Evolutionary conservation across 1,140 invertebrate genomes (phyloP).

Genomic region (Polyergus mexicanus): DNA sequence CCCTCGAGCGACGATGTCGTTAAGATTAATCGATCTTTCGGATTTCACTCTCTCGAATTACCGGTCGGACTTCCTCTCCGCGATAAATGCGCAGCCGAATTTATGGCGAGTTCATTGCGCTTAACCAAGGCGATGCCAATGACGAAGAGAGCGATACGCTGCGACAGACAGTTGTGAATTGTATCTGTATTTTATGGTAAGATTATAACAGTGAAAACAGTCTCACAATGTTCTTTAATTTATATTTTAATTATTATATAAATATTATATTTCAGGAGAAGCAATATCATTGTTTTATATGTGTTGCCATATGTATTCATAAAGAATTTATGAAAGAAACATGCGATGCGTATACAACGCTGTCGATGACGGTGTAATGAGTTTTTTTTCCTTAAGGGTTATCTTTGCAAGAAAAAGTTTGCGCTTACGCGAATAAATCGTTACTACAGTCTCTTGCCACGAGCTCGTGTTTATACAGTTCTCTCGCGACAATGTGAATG

Average conservation of each 20-base stretch:
- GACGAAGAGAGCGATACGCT: conserved; percentile 32
- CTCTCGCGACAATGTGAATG: conserved; percentile 73
- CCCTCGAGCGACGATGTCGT: conserved; percentile 50
- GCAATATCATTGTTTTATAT: not conserved
- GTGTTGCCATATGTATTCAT: not conserved
- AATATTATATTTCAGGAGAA: not conserved
- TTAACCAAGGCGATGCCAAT: conserved; percentile 49
- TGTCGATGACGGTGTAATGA: not conserved
- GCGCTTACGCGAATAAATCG: conserved; percentile 47
- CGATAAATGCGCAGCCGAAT: conserved; percentile 53
- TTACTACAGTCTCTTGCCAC: conserved; percentile 39
- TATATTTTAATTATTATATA: not conserved
- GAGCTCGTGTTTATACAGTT: conserved; percentile 66
- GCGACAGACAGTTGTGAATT: conserved; percentile 15
- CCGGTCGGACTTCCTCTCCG: not conserved
- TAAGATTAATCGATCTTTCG: conserved; percentile 74
- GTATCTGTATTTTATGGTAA: conserved; percentile 17
- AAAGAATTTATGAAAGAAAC: not conserved
- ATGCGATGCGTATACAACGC: not conserved
- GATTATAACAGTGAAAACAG: not conserved
- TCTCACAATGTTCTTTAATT: not conserved
- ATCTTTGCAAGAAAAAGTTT: conserved; percentile 61
- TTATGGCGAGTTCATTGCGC: conserved; percentile 56
- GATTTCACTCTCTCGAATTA: conserved; percentile 32
- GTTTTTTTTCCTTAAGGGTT: not conserved